A percentile compares a stretch with the other conserved stretches of the same genome.
Evolutionary conservation across 2,113 vertebrate genomes (phyloP).

Genomic region (Stomatorhinus ivindoensis): DNA sequence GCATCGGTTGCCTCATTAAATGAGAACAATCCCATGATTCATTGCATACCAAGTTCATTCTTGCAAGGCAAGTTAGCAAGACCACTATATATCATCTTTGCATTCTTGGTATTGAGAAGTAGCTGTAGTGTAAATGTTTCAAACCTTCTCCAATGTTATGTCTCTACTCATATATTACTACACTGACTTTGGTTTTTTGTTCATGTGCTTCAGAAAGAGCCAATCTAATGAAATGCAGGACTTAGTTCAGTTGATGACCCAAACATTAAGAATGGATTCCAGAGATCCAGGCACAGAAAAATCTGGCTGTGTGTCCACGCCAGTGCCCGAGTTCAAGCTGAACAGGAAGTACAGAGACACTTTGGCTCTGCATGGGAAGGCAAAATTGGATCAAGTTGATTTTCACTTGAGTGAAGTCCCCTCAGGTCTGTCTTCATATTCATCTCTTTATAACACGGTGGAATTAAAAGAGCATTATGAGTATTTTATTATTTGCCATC

Average conservation of each 20-base stretch:
- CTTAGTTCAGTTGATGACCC: slow-evolving; percentile 87
- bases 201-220: slow-evolving; percentile 57
- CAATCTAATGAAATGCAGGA: slow-evolving; percentile 79
- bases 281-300: slow-evolving; percentile 52
- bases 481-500: not conserved
- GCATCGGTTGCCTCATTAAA: not conserved
- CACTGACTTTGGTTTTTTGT: not conserved
- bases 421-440: slow-evolving; percentile 56
- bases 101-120: not conserved
- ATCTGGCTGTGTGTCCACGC: slow-evolving; percentile 31
- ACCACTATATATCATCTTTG: not conserved
- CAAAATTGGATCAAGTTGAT: slow-evolving; percentile 57
- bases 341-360: slow-evolving; percentile 84
- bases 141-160: not conserved
- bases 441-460: not conserved
- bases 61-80: not conserved
- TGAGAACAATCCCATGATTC: not conserved
- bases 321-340: slow-evolving; percentile 73
- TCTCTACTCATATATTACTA: not conserved
- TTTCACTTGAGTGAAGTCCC: slow-evolving; percentile 66
- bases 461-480: not conserved
- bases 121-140: not conserved
- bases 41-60: not conserved
- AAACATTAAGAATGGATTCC: slow-evolving; percentile 77
- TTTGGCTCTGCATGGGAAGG: slow-evolving; percentile 82